These are phyloP conservation scores for Ichneumoninae sp. DNA, from an alignment of 2,888 invertebrate genomes.

Conservation along the genomic window DNA sequence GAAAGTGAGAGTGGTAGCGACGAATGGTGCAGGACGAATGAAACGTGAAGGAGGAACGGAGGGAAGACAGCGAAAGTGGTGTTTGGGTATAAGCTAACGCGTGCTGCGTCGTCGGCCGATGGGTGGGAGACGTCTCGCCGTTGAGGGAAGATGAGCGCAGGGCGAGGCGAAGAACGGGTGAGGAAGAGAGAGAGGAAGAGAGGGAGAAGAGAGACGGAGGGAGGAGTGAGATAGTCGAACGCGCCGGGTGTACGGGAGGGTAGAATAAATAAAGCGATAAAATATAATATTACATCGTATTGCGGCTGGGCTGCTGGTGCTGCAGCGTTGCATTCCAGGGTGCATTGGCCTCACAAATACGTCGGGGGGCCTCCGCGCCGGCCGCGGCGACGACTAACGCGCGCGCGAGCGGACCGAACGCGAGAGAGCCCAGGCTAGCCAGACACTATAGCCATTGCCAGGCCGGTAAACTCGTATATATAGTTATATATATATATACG, in stretches of 20 bases:
- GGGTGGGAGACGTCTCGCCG: slow-evolving; percentile 20
- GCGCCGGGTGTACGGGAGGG: slow-evolving; percentile 77
- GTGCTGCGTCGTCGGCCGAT: slow-evolving; percentile 35
- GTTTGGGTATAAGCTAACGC: slow-evolving; percentile 51
- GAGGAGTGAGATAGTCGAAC: slow-evolving; percentile 58
- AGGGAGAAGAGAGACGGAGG: slow-evolving; percentile 59
- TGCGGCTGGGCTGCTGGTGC: slow-evolving; percentile 76
- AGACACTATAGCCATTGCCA: slow-evolving; percentile 37
- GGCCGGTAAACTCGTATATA: slow-evolving; percentile 46
- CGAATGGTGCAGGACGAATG: slow-evolving; percentile 38
- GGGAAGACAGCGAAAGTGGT: slow-evolving; percentile 51
- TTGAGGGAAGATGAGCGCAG: slow-evolving; percentile 65
- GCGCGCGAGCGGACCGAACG: slow-evolving; percentile 71
- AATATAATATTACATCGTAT: slow-evolving; percentile 83
- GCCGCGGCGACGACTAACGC: slow-evolving; percentile 67
- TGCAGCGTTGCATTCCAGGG: slow-evolving; percentile 80
- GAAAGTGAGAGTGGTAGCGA: slow-evolving; percentile 56
- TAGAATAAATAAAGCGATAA: slow-evolving; percentile 84
- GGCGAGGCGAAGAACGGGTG: slow-evolving; percentile 39
- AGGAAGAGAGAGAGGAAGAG: slow-evolving; percentile 34
- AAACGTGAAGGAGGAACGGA: slow-evolving; percentile 39
- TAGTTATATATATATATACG: slow-evolving; percentile 27
- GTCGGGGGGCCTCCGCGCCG: slow-evolving; percentile 74
- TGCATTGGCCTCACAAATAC: slow-evolving; percentile 81
- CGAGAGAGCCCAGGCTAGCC: slow-evolving; percentile 52